Evolutionary conservation across 2,797 vertebrate genomes (phyloP), one percentile per base, ranked within the genome.

Genomic region (Chloroceryle amazona): DNA sequence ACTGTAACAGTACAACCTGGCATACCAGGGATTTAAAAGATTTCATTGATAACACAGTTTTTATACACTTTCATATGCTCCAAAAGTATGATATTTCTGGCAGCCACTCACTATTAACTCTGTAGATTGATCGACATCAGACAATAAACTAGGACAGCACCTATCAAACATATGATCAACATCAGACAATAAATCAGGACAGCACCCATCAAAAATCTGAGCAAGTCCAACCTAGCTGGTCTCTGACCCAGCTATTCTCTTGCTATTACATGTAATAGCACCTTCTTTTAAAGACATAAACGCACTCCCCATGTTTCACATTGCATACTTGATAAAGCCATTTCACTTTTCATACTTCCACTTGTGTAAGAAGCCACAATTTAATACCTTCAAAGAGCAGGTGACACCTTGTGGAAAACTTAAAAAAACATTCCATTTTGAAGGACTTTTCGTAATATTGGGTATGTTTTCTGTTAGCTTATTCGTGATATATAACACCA

Each of bases 351-450:
- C 31, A 29, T 6, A 26, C 16, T 55, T 37, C 20, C 41, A 73
- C 57, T 68, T 79, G 35, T 20, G 1, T 21, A 62, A 82, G 37
- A 85, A 86, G 60, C 7, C 67, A 62, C 25, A 35, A n/a, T 82
- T 92, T 66, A 86, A 65, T 37, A 82, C 62, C 67, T 74, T 49
- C 1, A 0, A 84, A 93, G 41, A 90, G 42, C 33, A 96, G 76
- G 28, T 60, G 94, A 74, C 70, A 91, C 25, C 68, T 74, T 29
- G 39, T 71, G 60, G 81, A 89, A 95, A 95, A 78, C 39, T 13
- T 55, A 39, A 39, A 76, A 66, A 62, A 62, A 3, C 16, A 72
- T 58, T 54, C 18, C 1, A n/a, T 61, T 89, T 66, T 58, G 35
- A 62, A 62, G 54, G n/a, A 68, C 25, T 68, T 86, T 83, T 87